Percentiles rank a stretch among this genome's conserved stretches.
phyloP scores from a whole-genome alignment of 2,888 invertebrate genomes.

The Drosophila antonietae region DNA sequence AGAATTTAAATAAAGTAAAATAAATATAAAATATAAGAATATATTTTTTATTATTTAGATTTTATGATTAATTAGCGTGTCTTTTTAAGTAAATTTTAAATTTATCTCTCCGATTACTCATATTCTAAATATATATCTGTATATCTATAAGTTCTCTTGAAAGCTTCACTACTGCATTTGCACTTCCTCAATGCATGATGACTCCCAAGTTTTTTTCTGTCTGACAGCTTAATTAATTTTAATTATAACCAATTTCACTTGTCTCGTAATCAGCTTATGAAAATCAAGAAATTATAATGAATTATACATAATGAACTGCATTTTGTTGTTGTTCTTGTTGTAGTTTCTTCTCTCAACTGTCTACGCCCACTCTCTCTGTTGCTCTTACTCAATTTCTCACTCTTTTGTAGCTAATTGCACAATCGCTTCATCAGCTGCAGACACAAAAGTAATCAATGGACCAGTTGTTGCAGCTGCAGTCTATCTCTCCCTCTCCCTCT shows the following conservation, averaged over 20 bases:
- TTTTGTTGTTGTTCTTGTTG: constrained; percentile 17
- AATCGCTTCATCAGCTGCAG: constrained; percentile 37
- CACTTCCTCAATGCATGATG: constrained; percentile 27
- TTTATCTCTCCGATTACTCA: not conserved
- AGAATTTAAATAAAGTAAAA: not conserved
- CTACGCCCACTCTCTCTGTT: not conserved
- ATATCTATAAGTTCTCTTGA: not conserved
- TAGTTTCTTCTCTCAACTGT: not conserved
- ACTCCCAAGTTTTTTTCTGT: constrained; percentile 19
- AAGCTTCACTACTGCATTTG: not conserved
- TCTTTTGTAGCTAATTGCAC: constrained; percentile 33
- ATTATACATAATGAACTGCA: constrained; percentile 39
- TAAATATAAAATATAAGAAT: not conserved
- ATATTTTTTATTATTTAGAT: not conserved
- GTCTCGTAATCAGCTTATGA: constrained; percentile 40
- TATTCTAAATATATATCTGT: not conserved
- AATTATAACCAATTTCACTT: constrained; percentile 44
- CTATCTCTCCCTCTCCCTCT: not conserved
- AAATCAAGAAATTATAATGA: constrained; percentile 40
- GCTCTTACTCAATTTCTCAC: not conserved
- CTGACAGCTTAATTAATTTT: constrained; percentile 44
- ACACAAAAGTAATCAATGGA: constrained; percentile 39
- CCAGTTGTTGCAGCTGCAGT: constrained; percentile 41
- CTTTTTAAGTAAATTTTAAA: not conserved
- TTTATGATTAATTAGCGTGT: not conserved